Percentiles rank a stretch among this genome's conserved stretches.
These are phyloP conservation scores for Microplitis demolitor DNA, from an alignment of 1,140 invertebrate species.

Conservation along the genomic window DNA sequence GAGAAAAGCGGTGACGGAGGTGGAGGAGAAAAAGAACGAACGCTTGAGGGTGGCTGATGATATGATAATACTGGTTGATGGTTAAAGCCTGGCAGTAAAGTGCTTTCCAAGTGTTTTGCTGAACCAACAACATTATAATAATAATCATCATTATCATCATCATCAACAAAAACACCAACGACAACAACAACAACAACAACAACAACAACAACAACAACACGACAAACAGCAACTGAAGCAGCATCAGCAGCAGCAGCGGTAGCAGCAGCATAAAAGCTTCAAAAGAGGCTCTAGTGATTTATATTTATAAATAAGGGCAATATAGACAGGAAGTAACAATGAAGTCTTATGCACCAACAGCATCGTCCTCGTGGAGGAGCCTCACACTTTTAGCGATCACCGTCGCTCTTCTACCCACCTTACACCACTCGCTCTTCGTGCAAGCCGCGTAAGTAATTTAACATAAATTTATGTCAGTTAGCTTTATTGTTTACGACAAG, in stretches of 20 bases:
- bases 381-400: constrained; percentile 59
- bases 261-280: too few species aligned
- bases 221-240: too few species aligned
- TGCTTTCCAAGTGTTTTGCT: background rate
- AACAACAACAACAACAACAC: too few species aligned
- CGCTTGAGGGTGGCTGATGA: background rate
- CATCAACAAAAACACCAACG: too few species aligned
- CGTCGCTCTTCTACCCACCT: constrained; percentile 57
- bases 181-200: too few species aligned
- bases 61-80: too few species aligned
- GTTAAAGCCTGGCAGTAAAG: too few species aligned
- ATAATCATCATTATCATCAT: too few species aligned
- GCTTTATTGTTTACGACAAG: background rate
- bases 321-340: constrained; percentile 40
- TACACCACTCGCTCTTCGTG: constrained; percentile 57
- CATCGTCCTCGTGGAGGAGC: constrained; percentile 42
- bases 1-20: background rate
- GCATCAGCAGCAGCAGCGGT: too few species aligned
- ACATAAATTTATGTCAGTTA: background rate
- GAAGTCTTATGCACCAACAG: constrained; percentile 53
- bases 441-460: constrained; percentile 57
- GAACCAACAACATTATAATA: background rate
- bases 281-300: too few species aligned
- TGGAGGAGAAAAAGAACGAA: background rate
- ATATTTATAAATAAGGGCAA: background rate